Percentiles rank a stretch among this genome's conserved stretches.
Evolutionary conservation across 35 echinoderm and acorn worm species (phyloP).

Genomic region (Ptychodera flava): DNA sequence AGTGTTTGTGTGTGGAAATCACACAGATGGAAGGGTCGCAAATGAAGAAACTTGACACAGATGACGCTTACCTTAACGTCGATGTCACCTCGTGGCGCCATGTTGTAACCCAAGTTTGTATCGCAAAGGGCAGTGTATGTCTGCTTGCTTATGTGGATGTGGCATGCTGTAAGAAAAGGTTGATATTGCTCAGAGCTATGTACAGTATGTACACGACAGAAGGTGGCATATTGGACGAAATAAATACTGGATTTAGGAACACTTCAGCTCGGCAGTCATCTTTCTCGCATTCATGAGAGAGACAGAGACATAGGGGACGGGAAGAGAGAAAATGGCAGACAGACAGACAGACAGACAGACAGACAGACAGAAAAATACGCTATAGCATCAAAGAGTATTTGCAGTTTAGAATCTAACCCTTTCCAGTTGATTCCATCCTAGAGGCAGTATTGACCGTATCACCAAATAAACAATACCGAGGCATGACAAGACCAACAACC

Average conservation of each 20-base stretch:
- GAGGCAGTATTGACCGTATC: neutral
- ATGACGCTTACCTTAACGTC: neutral
- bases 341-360: neutral
- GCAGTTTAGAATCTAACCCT: neutral
- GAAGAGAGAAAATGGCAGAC: neutral
- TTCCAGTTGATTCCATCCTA: neutral
- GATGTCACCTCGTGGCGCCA: neutral
- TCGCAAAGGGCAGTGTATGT: neutral
- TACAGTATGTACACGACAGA: too few relatives aligned
- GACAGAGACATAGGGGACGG: too few relatives aligned
- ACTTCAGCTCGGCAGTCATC: too few relatives aligned
- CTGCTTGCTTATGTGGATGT: neutral
- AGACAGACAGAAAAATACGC: neutral
- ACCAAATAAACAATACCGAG: neutral
- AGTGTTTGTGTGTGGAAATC: too few relatives aligned
- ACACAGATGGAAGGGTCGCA: too few relatives aligned
- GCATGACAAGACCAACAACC: neutral
- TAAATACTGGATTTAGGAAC: too few relatives aligned
- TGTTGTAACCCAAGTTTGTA: neutral
- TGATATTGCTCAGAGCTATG: too few relatives aligned
- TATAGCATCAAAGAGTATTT: too few relatives aligned
- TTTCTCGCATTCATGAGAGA: too few relatives aligned
- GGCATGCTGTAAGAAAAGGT: neutral
- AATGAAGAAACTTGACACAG: too few relatives aligned
- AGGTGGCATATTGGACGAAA: too few relatives aligned